phyloP scores from a whole-genome alignment of 2,797 vertebrate species.

The Halcyon badia region DNA sequence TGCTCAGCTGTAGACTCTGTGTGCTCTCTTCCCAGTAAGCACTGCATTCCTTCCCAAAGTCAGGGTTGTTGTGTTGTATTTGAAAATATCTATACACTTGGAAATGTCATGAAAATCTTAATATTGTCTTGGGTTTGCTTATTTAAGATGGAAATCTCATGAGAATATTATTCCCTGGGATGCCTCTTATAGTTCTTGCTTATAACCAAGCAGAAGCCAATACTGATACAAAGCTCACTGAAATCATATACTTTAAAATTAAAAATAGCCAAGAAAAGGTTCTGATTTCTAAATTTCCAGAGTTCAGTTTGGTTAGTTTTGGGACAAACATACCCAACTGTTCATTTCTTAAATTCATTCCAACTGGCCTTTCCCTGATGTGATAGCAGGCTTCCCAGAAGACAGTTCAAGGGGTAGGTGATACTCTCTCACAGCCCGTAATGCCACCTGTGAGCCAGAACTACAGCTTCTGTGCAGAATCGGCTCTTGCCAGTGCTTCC shows the following conservation, averaged over 20 bases:
- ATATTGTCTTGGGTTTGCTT: neutral
- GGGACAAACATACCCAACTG: neutral
- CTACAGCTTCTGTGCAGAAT: neutral
- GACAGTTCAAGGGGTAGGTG: neutral
- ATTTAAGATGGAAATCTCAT: neutral
- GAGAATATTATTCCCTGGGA: neutral
- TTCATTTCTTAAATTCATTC: neutral
- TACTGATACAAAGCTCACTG: neutral
- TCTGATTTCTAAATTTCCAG: neutral
- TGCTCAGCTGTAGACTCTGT: neutral
- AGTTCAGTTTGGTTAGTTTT: neutral
- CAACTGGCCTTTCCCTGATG: neutral
- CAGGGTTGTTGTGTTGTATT: neutral
- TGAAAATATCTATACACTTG: neutral
- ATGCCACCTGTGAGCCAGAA: neutral
- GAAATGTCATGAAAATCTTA: conserved; percentile 41
- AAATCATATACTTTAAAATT: neutral
- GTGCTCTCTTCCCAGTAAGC: neutral
- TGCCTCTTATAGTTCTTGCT: neutral
- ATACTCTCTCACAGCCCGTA: neutral
- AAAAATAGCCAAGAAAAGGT: neutral
- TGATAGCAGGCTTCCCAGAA: neutral
- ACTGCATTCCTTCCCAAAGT: neutral
- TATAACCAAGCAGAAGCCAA: neutral
- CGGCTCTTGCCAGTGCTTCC: neutral